These are phyloP conservation scores for Melanotaenia maccullochi DNA, from an alignment of 2,797 vertebrate genomes.

Conservation along the genomic window DNA sequence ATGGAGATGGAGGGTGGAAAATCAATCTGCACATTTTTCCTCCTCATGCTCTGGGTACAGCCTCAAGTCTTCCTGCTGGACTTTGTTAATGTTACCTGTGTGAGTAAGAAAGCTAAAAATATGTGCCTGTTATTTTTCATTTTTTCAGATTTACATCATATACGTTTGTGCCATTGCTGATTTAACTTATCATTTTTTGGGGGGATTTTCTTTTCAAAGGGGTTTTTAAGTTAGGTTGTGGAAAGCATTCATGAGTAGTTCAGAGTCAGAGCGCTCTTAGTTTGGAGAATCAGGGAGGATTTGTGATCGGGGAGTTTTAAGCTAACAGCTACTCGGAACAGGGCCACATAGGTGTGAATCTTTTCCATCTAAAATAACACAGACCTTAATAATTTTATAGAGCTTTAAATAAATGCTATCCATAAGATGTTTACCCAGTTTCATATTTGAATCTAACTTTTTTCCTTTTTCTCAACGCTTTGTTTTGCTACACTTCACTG, in stretches of 20 bases:
- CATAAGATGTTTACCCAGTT: not conserved
- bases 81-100: constrained; percentile 3
- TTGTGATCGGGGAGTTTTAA: not conserved
- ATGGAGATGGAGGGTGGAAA: not conserved
- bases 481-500: not conserved
- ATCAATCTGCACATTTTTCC: not conserved
- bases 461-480: not conserved
- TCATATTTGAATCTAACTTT: not conserved
- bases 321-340: not conserved
- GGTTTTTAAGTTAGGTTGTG: not conserved
- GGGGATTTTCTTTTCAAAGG: not conserved
- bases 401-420: not conserved
- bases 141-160: constrained; percentile 1
- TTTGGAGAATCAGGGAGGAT: not conserved
- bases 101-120: not conserved
- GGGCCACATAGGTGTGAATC: too few species aligned
- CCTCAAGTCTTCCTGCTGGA: not conserved
- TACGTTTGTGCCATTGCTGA: not conserved
- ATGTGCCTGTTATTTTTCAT: not conserved
- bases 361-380: too few species aligned
- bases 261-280: not conserved
- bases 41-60: not conserved
- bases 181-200: not conserved
- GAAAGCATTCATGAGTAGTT: not conserved
- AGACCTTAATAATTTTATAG: not conserved